Evolutionary conservation across 2,888 invertebrate species (phyloP).

Genomic region (Xestia xanthographa): DNA sequence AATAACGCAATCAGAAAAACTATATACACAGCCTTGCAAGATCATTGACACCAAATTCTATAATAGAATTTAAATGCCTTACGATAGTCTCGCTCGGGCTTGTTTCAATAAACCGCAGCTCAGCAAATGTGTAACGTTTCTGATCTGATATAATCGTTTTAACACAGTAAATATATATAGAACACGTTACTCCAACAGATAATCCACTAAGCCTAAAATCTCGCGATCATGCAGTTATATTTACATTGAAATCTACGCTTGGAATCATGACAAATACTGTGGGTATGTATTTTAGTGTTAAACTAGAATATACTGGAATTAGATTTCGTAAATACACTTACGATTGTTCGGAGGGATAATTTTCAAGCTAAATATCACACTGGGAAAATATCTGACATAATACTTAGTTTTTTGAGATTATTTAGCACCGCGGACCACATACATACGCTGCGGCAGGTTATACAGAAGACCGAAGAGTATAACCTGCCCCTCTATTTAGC

Average conservation of each 20-base stretch:
- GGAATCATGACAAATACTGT: constrained; percentile 40
- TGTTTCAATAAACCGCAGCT: constrained; percentile 18
- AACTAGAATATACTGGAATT: constrained; percentile 10
- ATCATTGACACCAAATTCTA: constrained; percentile 28
- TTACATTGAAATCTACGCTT: constrained; percentile 34
- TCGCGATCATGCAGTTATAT: constrained; percentile 27
- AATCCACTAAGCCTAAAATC: constrained; percentile 25
- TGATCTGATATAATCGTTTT: constrained; percentile 27
- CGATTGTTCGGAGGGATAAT: constrained; percentile 30
- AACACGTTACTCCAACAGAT: constrained; percentile 9
- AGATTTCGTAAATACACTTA: constrained; percentile 6
- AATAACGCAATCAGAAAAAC: background rate
- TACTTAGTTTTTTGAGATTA: background rate
- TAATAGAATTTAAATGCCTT: constrained; percentile 1
- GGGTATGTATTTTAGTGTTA: constrained; percentile 8
- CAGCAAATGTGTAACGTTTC: constrained; percentile 29
- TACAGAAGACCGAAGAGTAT: no score
- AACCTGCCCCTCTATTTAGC: no score
- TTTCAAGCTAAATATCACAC: background rate
- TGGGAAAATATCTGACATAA: background rate
- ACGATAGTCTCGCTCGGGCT: background rate
- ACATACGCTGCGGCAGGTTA: no score
- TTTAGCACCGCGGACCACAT: no score
- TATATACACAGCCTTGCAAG: constrained; percentile 22
- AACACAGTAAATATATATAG: constrained; percentile 27